Evolutionary conservation across 2,113 vertebrate species (phyloP), one percentile per base, ranked within the genome.

Genomic region (Pitta sordida): DNA sequence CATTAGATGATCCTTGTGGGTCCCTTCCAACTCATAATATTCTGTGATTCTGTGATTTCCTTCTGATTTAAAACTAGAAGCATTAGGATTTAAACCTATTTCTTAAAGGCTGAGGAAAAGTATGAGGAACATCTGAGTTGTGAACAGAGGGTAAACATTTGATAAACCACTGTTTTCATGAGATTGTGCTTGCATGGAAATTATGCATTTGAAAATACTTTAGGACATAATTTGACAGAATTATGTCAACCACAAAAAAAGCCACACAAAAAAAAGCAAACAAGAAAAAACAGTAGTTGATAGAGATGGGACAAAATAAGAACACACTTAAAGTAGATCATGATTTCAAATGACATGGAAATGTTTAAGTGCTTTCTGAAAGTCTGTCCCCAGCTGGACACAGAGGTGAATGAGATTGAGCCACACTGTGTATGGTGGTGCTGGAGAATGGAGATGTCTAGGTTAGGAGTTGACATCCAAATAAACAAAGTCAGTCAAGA

Each of bases 351-450:
- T 24, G 9, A 56, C 7, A 73, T 17, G 32, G 55, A 58, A 58
- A 44, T 4, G 2, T 26, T 69, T 76, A 79, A 71, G 24, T 52
- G 7, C 8, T 67, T 71, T 48, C n/a, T 85, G 39, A 76, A 73
- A 4, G 5, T 88, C 27, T 64, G 16, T 44, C 36, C 11, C 13
- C 19, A 64, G 15, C 20, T 56, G 19, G 46, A 49, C 1, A 4
- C 16, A 59, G 34, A 74, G 5, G 3, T 59, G 15, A 27, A 17
- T n/a, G 21, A 74, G 8, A 23, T 5, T 62, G 20, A 24, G 5
- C 27, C 46, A 77, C 10, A 30, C 37, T 1, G 0, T 13, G 9
- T 36, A 6, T 3, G 0, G 7, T 0, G 1, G 14, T 46, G 12
- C 9, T 55, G 19, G 19, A 86, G 19, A 65, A 73, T 11, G 10